Evolutionary conservation across 2,797 vertebrate species (phyloP), one percentile per base, ranked within the genome.

Genomic region (Sitta carolinensis): DNA sequence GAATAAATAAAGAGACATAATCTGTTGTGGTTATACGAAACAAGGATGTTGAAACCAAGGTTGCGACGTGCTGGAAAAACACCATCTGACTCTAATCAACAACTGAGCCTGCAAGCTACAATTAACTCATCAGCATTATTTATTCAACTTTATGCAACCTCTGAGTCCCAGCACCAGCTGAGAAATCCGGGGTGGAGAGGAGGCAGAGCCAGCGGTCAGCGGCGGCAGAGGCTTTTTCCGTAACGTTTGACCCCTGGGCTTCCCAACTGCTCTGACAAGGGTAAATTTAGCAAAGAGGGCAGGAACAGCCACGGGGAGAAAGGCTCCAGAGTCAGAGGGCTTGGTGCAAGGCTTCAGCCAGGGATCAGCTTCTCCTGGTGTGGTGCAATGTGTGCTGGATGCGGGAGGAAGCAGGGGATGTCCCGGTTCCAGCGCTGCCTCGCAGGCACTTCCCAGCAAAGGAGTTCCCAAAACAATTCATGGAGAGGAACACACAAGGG

Each of bases 61-160:
- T 77, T 92, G 92, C 3, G 1, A 93, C 18, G 90, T 38, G 7
- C 90, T 95, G 95, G 90, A 90, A 90, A 89, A 96, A 95, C 92
- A 95, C 94, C 95, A 74, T 70, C 69, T 93, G 93, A 95, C 93
- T 90, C 90, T 43, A 84, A 96, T 96, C 92, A 95, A 93, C 93
- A 90, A 22, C 67, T 6, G 74, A 95, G 94, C 93, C 95, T 94
- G 92, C 88, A 59, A 95, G 96, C 95, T 93, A 73, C 94, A 93
- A 94, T 96, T 93, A 95, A 95, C 93, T 93, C 92, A 82, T n/a
- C 81, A 70, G 81, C 57, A 79, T 87, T 93, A 92, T 84, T 95
- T 95, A 93, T 90, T 92, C 93, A 82, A 57, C 74, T 90, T 74
- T 2, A 42, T 74, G 70, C 67, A 92, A 82, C 63, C 95, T 79